Percentiles rank a stretch among this genome's conserved stretches.
These are phyloP conservation scores for Brachypteracias leptosomus DNA, from an alignment of 2,113 vertebrate genomes.

Conservation along the genomic window DNA sequence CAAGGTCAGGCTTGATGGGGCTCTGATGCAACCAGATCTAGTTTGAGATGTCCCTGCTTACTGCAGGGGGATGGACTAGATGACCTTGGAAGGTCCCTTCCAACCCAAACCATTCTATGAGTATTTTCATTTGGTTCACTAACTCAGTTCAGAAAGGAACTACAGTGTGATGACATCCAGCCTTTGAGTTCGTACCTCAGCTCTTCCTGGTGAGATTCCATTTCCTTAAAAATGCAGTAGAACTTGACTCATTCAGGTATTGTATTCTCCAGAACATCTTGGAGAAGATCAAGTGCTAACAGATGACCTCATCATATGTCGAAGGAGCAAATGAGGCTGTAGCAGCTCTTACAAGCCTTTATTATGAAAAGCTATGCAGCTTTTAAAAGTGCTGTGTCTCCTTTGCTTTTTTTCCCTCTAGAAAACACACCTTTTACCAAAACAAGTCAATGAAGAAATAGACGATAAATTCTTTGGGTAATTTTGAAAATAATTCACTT, in stretches of 20 bases:
- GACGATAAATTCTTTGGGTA: background rate
- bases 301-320: background rate
- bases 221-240: background rate
- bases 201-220: background rate
- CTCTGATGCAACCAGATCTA: no score
- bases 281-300: background rate
- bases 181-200: background rate
- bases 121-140: background rate
- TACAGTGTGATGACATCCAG: background rate
- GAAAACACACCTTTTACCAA: background rate
- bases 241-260: background rate
- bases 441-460: background rate
- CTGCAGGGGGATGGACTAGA: no score
- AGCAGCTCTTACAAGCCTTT: background rate
- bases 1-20: no score
- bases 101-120: no score
- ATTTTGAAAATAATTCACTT: background rate
- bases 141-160: background rate
- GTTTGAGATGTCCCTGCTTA: no score
- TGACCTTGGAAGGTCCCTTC: no score
- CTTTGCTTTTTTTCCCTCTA: background rate
- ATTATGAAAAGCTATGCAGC: background rate
- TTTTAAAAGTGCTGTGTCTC: background rate
- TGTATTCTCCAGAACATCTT: background rate
- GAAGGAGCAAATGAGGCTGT: background rate